Base-by-base conservation (phyloP, 2,113 vertebrate species). In the Pseudois nayaur region DNA sequence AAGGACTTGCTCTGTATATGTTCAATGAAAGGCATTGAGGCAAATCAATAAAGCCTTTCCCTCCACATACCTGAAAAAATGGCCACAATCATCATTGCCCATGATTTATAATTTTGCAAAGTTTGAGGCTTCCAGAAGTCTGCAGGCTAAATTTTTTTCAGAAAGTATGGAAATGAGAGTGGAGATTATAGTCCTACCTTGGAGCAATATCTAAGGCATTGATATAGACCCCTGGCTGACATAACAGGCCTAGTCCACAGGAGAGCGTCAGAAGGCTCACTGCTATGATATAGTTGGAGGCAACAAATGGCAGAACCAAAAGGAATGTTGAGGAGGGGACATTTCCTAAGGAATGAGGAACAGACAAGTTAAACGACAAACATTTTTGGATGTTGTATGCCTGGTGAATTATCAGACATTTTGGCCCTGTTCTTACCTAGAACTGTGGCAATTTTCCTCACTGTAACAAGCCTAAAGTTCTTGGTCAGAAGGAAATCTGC, bases 401-500 rank as follows among this genome's bases (percentile, higher is more conserved):
- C 27, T 90, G 59, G 6, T 1, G 5, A 82, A 36, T 31, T 78
- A 36, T 78, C 31, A 19, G 5, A 45, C 27, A 8, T 16, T 89
- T 43, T 83, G 13, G 2, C 43, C 3, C 16, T 31, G 4, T 85
- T 84, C 85, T 96, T 97, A 97, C 95, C 97, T 93, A 97, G 29
- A 93, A 85, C 0, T 43, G 96, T 96, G 57, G 5, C 16, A 43
- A 50, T 33, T 96, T 97, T 98, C 57, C 97, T 96, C 81, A 98
- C 94, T 50, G 89, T 97, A 45, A 94, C 1, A 5, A 96, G 81
- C 23, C 81, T 96, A 55, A 97, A 60, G 62, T 94, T 96, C 86
- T 97, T 98, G 62, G 57, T 94, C 57, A 97, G 74, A 82, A 98
- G 96, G 59, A 97, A 97, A 71, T 98, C 96, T 87, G 97, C 91